Evolutionary conservation across 2,797 vertebrate species (phyloP).

Genomic region (Sphenopsis melanotis): DNA sequence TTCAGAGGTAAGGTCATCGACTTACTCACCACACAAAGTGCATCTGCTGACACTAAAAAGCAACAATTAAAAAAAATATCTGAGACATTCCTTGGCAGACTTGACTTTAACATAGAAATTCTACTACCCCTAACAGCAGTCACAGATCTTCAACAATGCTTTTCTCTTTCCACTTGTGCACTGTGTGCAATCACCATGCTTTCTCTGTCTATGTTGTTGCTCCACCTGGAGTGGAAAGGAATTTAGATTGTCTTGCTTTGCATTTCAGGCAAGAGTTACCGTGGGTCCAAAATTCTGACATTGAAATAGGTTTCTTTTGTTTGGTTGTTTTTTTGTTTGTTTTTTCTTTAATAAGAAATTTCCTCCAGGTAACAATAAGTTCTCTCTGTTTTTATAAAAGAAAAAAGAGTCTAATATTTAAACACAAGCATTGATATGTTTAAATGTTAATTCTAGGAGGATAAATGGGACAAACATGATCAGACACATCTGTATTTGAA

Average conservation of each 20-base stretch:
- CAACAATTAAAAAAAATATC: constrained; percentile 52
- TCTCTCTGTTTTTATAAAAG: not conserved
- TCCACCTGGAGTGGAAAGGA: constrained; percentile 25
- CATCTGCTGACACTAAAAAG: constrained; percentile 61
- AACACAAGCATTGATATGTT: not conserved
- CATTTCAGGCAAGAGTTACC: not conserved
- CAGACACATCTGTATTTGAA: not conserved
- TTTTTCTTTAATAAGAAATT: not conserved
- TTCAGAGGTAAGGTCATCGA: constrained; percentile 65
- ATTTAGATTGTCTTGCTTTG: constrained; percentile 1
- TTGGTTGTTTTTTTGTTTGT: not conserved
- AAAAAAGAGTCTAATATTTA: not conserved
- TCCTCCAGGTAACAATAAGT: not conserved
- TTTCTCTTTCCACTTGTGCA: not conserved
- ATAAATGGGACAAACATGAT: not conserved
- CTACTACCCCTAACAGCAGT: not conserved
- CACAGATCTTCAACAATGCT: not conserved
- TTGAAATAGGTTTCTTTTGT: not conserved
- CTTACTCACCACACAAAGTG: constrained; percentile 39
- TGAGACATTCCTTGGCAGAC: not conserved
- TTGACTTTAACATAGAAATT: constrained; percentile 20
- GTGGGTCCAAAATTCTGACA: not conserved
- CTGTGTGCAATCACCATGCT: not conserved
- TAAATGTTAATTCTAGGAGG: not conserved
- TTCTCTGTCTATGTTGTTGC: not conserved